A percentile compares a stretch with the other conserved stretches of the same genome.
These are phyloP conservation scores for Sarcophaga caerulescens DNA, from an alignment of 2,888 invertebrate genomes.

Conservation along the genomic window DNA sequence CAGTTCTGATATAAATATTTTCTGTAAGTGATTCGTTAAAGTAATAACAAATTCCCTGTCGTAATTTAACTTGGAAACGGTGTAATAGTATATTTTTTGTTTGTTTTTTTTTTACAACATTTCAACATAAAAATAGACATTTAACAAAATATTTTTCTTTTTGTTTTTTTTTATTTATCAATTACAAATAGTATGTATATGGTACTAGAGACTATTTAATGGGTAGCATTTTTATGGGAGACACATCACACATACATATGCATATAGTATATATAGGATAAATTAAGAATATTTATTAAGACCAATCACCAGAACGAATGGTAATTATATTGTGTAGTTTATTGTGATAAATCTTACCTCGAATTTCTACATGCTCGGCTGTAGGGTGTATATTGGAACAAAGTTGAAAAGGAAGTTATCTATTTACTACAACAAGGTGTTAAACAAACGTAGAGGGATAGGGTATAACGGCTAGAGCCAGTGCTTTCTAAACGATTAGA, in stretches of 20 bases:
- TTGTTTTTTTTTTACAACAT: background rate
- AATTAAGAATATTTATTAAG: background rate
- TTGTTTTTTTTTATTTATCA: constrained; percentile 3
- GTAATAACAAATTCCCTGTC: too few relatives aligned
- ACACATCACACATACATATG: background rate
- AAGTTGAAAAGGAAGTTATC: constrained; percentile 28
- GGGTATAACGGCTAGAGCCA: constrained; percentile 39
- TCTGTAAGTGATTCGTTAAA: too few relatives aligned
- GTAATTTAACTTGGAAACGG: background rate
- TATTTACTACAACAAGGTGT: constrained; percentile 59
- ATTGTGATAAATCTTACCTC: constrained; percentile 58
- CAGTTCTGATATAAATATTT: too few relatives aligned
- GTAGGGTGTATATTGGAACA: constrained; percentile 43
- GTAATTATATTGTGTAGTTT: background rate
- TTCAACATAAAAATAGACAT: constrained; percentile 43
- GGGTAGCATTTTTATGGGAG: background rate
- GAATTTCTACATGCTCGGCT: constrained; percentile 57
- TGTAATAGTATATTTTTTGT: constrained; percentile 9
- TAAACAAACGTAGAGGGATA: constrained; percentile 37
- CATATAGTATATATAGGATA: background rate
- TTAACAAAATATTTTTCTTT: constrained; percentile 43
- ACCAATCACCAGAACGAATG: constrained; percentile 28
- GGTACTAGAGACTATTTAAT: background rate
- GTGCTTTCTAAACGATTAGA: constrained; percentile 68
- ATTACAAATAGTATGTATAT: background rate